phyloP scores from a whole-genome alignment of 2,113 vertebrate genomes.

The Camelus bactrianus region DNA sequence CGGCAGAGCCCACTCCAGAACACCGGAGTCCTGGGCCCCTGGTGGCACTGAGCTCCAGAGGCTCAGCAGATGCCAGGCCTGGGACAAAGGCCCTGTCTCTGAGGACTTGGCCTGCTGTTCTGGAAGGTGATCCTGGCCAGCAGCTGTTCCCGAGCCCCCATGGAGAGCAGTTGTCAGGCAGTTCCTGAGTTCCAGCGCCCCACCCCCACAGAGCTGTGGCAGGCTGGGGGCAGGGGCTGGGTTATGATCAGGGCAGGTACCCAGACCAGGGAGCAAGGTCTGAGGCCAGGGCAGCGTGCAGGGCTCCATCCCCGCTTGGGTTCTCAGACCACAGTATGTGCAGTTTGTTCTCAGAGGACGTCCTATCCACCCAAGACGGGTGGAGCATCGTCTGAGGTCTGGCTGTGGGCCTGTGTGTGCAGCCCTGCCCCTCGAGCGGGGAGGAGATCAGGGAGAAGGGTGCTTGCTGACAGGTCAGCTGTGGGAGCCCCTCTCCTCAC shows the following conservation, averaged over 20 bases:
- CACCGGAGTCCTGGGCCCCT: background rate
- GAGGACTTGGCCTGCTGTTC: conserved; percentile 39
- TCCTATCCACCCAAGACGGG: background rate
- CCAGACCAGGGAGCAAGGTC: no score
- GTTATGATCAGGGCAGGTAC: background rate
- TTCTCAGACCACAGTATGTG: background rate
- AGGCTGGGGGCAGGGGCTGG: background rate
- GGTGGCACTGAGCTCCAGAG: background rate
- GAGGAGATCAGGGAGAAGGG: background rate
- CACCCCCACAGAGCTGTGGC: background rate
- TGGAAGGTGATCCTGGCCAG: conserved; percentile 59
- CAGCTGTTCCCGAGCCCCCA: background rate
- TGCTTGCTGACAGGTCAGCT: background rate
- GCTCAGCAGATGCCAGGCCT: conserved; percentile 49
- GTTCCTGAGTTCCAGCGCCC: background rate
- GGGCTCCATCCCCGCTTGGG: accelerated
- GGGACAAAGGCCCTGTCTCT: background rate
- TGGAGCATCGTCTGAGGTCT: background rate
- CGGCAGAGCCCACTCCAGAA: background rate
- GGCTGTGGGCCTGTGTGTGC: background rate
- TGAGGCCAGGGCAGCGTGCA: background rate
- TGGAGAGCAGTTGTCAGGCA: conserved; percentile 43
- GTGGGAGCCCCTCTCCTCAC: background rate
- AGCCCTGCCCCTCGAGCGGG: background rate
- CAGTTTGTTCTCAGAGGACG: accelerated